Conservation (phyloP, 2,113 vertebrate genomes). For the Dunckerocampus dactyliophorus region DNA sequence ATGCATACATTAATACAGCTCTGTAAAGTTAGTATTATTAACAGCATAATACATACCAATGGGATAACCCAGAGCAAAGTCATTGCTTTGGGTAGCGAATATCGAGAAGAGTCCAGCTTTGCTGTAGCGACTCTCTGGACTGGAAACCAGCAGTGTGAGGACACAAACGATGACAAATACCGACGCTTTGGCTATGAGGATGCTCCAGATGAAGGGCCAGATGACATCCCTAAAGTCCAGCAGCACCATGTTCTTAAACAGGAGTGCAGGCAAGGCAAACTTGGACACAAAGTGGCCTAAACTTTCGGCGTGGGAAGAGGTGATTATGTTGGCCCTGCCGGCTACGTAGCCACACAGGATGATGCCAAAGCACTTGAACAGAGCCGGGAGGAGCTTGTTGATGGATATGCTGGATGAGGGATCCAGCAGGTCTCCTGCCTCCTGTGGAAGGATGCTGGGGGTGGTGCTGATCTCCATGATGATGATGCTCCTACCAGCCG, state of each 20-base stretch:
- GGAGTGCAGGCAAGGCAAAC: conserved; percentile 92
- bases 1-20: too few species aligned
- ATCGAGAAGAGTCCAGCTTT: conserved; percentile 97
- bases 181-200: conserved; percentile 88
- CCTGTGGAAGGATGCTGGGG: conserved; percentile 19
- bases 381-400: conserved; percentile 88
- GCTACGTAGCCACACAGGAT: conserved; percentile 94
- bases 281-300: conserved; percentile 93
- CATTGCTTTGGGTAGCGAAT: conserved; percentile 98
- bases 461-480: conserved; percentile 41
- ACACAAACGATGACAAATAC: conserved; percentile 87
- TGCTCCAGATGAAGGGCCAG: conserved; percentile 92
- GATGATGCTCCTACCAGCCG: conserved; percentile 3
- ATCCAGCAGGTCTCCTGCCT: conserved; percentile 33
- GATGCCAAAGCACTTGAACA: conserved; percentile 95
- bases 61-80: conserved; percentile 96
- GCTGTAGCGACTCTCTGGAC: conserved; percentile 82
- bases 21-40: too few species aligned
- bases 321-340: conserved; percentile 87
- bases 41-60: conserved; percentile 83
- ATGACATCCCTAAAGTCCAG: conserved; percentile 91
- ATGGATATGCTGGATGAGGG: conserved; percentile 82
- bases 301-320: conserved; percentile 88
- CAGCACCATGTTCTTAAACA: conserved; percentile 98
- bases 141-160: conserved; percentile 85